Percentiles rank a stretch among this genome's conserved stretches.
These are phyloP conservation scores for Spinus olivaceus DNA, from an alignment of 2,797 vertebrate genomes.

Conservation along the genomic window DNA sequence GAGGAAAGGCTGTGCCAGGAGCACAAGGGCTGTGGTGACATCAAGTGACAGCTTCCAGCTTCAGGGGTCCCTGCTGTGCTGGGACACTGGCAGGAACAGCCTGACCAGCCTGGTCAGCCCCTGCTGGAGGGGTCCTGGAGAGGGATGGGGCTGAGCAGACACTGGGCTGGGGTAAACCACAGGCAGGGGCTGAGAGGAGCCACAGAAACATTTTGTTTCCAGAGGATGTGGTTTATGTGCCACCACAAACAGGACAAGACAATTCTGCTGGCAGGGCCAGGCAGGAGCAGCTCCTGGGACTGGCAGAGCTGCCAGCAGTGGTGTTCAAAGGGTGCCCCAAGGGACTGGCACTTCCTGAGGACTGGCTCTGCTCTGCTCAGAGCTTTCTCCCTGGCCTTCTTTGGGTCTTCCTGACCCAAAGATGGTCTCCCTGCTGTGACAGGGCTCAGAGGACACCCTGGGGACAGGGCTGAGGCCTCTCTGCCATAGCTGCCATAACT, in stretches of 20 bases:
- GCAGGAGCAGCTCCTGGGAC: neutral
- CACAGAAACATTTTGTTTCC: neutral
- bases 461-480: neutral
- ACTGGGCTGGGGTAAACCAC: accelerated
- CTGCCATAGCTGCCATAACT: accelerated
- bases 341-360: accelerated
- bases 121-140: accelerated
- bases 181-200: neutral
- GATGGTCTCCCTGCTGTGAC: neutral
- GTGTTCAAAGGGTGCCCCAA: accelerated
- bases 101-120: neutral
- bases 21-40: neutral
- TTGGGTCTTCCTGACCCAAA: too few species aligned
- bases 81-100: neutral
- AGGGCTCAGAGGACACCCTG: accelerated
- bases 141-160: neutral
- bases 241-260: accelerated
- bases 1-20: neutral
- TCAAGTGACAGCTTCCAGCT: neutral
- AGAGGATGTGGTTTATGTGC: neutral
- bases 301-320: neutral
- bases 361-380: accelerated
- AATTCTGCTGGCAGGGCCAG: neutral
- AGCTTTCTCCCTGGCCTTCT: neutral
- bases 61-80: accelerated